Base-by-base conservation (phyloP, 2,888 invertebrate species). In the Isoperla grammatica region DNA sequence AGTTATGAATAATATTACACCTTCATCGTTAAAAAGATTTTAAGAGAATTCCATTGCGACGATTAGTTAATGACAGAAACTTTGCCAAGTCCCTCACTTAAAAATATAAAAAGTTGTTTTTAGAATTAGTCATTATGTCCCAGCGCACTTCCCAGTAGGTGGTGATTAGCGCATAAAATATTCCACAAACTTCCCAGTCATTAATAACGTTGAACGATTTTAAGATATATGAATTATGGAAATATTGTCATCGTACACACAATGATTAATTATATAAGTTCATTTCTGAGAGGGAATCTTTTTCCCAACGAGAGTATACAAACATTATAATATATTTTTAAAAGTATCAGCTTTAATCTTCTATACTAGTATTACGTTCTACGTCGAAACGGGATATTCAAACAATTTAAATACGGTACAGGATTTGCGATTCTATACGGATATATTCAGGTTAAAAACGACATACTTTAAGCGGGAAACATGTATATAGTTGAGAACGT, bases 181-280 rank as follows among this genome's bases (percentile, higher is more conserved):
- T 46, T 20, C 46, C 9, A 20, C 20, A 17, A 46, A 46, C 46
- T 46, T 15, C 46, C 12, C 20, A 4, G 46, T 20, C 46, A 46
- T 46, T 46, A 46, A 46, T 46, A 20, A 46, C 46, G 46, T 46
- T 45, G 13, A 45, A 9, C 45, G 46, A 22, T 17, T 22, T 13
- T 12, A 46, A 12, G 46, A 5, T n/a, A 29, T 43, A 50, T 58
- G 58, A 58, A 58, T 58, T 58, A 50, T 53, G 58, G 58, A 58
- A 58, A 58, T 50, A 49, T 42, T 58, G 58, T 42, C 53, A 42
- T 58, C 53, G 17, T 40, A 39, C 23, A 39, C 23, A 19, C 2
- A 12, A 58, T 53, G 58, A 58, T 58, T 58, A 58, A 58, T 58
- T 53, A 58, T 35, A 19, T 12, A 46, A 46, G 46, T 46, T 46